A percentile compares a stretch with the other conserved stretches of the same genome.
These are phyloP conservation scores for Lutjanus argentimaculatus DNA, from an alignment of 2,797 vertebrate species.

Conservation along the genomic window DNA sequence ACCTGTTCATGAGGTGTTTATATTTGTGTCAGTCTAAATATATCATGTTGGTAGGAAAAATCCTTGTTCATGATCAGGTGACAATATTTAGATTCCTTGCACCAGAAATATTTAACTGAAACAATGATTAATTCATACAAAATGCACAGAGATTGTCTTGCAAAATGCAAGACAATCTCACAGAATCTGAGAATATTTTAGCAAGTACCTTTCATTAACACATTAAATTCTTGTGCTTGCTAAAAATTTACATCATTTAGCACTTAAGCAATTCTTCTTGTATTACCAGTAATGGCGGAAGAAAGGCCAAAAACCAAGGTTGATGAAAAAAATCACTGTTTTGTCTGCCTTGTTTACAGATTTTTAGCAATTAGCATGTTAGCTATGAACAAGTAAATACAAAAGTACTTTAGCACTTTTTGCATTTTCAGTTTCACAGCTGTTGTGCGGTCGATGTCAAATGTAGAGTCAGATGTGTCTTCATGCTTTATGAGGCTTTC, in stretches of 20 bases:
- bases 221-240: not conserved
- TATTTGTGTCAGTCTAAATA: not conserved
- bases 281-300: not conserved
- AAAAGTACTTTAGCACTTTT: no score
- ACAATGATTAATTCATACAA: not conserved
- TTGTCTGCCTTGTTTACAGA: not conserved
- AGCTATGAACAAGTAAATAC: no score
- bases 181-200: conserved; percentile 19
- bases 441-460: no score
- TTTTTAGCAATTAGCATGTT: not conserved
- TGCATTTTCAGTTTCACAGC: no score
- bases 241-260: not conserved
- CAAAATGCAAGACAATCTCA: not conserved
- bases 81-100: not conserved
- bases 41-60: not conserved
- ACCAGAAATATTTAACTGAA: not conserved
- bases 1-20: not conserved
- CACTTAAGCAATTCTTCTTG: not conserved
- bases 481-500: no score
- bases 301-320: no score
- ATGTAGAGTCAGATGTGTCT: no score
- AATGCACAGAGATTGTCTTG: not conserved
- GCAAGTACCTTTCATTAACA: conserved; percentile 2
- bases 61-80: not conserved
- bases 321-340: not conserved